A percentile compares a stretch with the other conserved stretches of the same genome.
Conservation (phyloP, 2,797 vertebrate genomes). For the Phataginus tetradactyla region DNA sequence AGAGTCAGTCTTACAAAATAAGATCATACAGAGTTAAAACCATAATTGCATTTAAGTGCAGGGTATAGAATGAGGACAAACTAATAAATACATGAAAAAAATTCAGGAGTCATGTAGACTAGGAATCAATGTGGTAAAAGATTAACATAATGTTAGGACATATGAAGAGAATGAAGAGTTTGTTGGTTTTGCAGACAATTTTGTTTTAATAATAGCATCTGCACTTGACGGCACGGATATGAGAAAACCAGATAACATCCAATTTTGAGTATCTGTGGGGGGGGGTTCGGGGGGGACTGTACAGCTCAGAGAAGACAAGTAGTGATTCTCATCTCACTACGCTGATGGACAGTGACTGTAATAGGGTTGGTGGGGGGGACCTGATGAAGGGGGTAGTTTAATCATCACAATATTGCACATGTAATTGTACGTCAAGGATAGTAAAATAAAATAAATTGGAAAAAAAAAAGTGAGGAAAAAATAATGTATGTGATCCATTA, state of each 20-base stretch:
- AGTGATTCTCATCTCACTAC: no score
- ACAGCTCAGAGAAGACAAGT: no score
- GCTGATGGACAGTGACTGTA: no score
- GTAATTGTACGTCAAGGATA: no score
- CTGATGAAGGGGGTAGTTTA: no score
- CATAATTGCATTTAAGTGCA: not conserved
- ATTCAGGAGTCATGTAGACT: not conserved
- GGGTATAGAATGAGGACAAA: not conserved
- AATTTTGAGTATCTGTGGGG: not conserved
- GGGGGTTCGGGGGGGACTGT: no score
- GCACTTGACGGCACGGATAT: not conserved
- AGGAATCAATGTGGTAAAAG: not conserved
- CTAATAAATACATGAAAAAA: not conserved
- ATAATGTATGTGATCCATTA: not conserved
- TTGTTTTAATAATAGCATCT: not conserved
- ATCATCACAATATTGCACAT: no score
- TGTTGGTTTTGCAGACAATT: not conserved
- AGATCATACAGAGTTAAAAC: not conserved
- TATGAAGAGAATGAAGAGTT: not conserved
- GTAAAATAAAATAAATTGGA: no score
- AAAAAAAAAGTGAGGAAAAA: not conserved
- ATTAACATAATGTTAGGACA: slow-evolving; percentile 7
- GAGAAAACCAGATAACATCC: not conserved
- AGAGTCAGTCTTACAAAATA: not conserved
- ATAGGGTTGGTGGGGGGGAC: no score